Conservation (phyloP, 2,888 invertebrate genomes). For the Stictocephala bisonia region DNA sequence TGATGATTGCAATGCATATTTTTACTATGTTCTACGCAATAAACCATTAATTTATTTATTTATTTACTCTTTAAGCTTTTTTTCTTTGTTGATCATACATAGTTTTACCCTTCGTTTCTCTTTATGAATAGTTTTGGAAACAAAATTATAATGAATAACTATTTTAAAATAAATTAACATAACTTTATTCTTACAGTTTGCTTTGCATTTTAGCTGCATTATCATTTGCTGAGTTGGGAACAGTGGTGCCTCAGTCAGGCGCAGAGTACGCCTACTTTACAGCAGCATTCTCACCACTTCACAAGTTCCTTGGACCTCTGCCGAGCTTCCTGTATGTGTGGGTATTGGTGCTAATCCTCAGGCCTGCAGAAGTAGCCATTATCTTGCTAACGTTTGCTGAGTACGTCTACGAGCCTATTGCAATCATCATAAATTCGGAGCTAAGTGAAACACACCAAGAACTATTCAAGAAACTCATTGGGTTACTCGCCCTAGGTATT, state of each 20-base stretch:
- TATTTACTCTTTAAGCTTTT: too few species aligned
- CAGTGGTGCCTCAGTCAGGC: constrained; percentile 81
- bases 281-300: constrained; percentile 76
- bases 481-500: constrained; percentile 74
- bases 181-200: too few species aligned
- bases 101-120: too few species aligned
- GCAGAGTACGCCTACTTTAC: constrained; percentile 85
- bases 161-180: too few species aligned
- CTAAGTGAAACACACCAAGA: constrained; percentile 64
- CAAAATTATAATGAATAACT: too few species aligned
- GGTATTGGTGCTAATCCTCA: constrained; percentile 79
- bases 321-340: constrained; percentile 82
- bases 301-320: constrained; percentile 77
- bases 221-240: constrained; percentile 84
- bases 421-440: constrained; percentile 64
- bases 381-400: constrained; percentile 81
- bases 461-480: constrained; percentile 71
- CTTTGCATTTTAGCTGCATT: constrained; percentile 73
- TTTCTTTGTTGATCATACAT: too few species aligned
- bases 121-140: too few species aligned
- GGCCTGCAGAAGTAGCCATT: constrained; percentile 83
- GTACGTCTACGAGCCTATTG: constrained; percentile 77
- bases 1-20: too few species aligned
- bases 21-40: too few species aligned
- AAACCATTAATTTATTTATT: too few species aligned